Evolutionary conservation across 1,140 invertebrate species (phyloP).

Genomic region (Lucilia sericata): DNA sequence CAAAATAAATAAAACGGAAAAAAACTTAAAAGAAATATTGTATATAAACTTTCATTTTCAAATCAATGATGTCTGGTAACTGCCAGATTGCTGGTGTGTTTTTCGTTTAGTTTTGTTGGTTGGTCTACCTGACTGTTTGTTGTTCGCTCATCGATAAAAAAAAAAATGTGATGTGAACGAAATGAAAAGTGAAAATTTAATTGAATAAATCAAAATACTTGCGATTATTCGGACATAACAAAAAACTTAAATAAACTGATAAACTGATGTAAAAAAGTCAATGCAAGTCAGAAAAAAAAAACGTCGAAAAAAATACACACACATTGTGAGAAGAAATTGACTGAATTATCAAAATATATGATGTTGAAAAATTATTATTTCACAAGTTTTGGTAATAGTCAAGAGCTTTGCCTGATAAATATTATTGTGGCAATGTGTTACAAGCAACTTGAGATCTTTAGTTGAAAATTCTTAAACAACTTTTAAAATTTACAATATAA

Average conservation of each 20-base stretch:
- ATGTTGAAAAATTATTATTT: not conserved
- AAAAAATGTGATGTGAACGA: conserved; percentile 35
- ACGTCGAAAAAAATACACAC: not conserved
- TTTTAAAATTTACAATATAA: no score
- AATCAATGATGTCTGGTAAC: conserved; percentile 41
- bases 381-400: not conserved
- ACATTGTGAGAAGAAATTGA: conserved; percentile 7
- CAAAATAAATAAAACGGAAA: not conserved
- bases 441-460: not conserved
- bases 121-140: conserved; percentile 21
- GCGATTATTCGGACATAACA: conserved; percentile 40
- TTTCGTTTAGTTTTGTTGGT: not conserved
- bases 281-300: not conserved
- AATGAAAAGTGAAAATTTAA: conserved; percentile 44
- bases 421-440: not conserved
- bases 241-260: conserved; percentile 31
- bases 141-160: conserved; percentile 40
- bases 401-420: not conserved
- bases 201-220: conserved; percentile 43
- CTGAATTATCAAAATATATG: not conserved
- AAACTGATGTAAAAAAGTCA: not conserved
- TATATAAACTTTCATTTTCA: conserved; percentile 41
- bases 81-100: conserved; percentile 16
- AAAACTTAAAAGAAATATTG: not conserved
- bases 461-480: no score